A percentile compares a stretch with the other conserved stretches of the same genome.
Conservation (phyloP, 1,140 invertebrate species). For the Argopecten irradians region DNA sequence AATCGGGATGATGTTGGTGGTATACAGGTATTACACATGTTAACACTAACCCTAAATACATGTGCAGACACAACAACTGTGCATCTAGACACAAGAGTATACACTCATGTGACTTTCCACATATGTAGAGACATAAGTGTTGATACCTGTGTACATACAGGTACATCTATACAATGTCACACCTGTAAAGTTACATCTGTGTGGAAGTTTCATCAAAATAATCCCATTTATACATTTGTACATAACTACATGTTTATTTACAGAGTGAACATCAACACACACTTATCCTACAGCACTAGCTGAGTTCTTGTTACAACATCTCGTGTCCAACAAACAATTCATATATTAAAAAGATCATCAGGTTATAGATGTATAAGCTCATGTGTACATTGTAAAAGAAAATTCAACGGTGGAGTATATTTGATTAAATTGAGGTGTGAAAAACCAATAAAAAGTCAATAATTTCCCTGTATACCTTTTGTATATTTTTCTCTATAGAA, state of each 20-base stretch:
- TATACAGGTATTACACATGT: neutral
- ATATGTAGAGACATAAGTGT: too few species aligned
- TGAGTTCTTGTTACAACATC: neutral
- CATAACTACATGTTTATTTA: slow-evolving; percentile 1
- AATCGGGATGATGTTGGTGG: neutral
- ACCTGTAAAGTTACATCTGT: too few species aligned
- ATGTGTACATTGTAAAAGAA: neutral
- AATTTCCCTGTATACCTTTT: too few species aligned
- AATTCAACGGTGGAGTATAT: neutral
- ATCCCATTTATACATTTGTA: neutral
- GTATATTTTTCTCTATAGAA: neutral
- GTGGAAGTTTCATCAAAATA: neutral
- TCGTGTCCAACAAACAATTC: neutral
- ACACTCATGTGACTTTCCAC: too few species aligned
- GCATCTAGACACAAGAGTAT: too few species aligned
- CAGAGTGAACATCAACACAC: neutral
- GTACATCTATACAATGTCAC: too few species aligned
- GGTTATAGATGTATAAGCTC: neutral
- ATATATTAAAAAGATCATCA: too few species aligned
- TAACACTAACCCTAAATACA: neutral
- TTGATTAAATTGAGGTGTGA: neutral
- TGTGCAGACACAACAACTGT: too few species aligned
- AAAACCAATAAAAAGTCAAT: too few species aligned
- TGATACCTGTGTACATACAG: too few species aligned
- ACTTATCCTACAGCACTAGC: neutral